Evolutionary conservation across 1,140 invertebrate species (phyloP), one percentile per base, ranked within the genome.

Genomic region (Tetragnatha versicolor): DNA sequence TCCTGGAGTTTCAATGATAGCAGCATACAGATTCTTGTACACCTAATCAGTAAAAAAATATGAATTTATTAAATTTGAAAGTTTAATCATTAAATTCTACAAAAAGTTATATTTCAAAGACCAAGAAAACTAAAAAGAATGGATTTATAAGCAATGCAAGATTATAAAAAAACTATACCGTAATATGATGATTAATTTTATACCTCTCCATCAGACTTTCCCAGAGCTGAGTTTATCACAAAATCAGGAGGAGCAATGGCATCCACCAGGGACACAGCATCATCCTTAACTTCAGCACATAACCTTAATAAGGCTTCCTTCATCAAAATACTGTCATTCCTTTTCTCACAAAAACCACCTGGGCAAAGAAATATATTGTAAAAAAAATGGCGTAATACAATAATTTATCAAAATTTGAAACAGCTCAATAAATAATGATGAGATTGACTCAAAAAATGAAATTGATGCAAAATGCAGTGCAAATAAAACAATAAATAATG

Each of bases 241-340:
- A 93, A 96, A 88, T 98, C 95, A 22, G 93, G 92, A 3, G 94
- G 94, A 22, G 94, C 93, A 65, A 97, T 88, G 0, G 90, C 90
- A 88, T 98, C 96, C 0, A 91, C 91, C 14, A 96, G 86, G 7
- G 91, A 84, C 17, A 96, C 89, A 7, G 92, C 90, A 77, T 97
- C 91, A 60, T 90, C 87, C 84, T 92, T 91, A 6, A 96, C 81
- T 53, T 87, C 84, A 0, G 84, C 79, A 83, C 92, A 92, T 22
- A 92, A 83, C 42, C 86, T 85, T 68, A 94, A 83, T 20, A 96
- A 90, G 0, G 86, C 83, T 27, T 85, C 83, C n/a, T 79, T 82
- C 27, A 84, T 72, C 2, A 66, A 25, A 37, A 22, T 35, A 10
- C 49, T 73, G 31, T 60, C 37, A 12, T 81, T 68, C 17, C 27